Evolutionary conservation across 2,888 invertebrate species (phyloP), one percentile per base, ranked within the genome.

Genomic region (Drosophila stalkeri): DNA sequence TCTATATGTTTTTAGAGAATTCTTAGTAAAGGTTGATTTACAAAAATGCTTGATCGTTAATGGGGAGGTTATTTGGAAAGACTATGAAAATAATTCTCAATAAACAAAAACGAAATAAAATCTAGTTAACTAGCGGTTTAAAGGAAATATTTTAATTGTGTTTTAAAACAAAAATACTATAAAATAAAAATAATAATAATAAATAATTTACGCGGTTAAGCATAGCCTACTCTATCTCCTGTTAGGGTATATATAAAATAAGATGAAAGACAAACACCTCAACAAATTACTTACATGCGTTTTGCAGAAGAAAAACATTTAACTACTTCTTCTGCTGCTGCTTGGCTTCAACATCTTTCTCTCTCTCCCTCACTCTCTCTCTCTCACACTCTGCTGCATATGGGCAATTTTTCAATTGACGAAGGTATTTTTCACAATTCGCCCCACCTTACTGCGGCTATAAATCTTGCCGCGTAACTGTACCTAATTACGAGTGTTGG

Each of bases 381-480:
- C 52, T 2, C 7, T 8, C 8, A 8, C 20, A 4, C 9, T 5
- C 35, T 7, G 20, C 52, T 35, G 54, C 62, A 62, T 63, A 56
- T 51, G 27, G 57, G 75, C 47, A 60, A 77, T 80, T 79, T 63
- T 79, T 65, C 80, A 77, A 78, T 75, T 79, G 77, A 59, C 33
- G 57, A 46, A 64, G 63, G 51, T 57, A 59, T 54, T 61, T 64
- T 77, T 72, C 56, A 54, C 51, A 56, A 51, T 51, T 62, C 12
- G 2, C 33, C 16, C 27, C 41, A 41, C 11, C 27, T 35, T n/a
- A 11, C 8, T 18, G 43, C 18, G 41, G 33, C 62, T 51, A 75
- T 77, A 79, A 77, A 75, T 79, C 69, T 65, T 79, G 57, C n/a
- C 46, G 12, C 41, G 49, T 64, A 75, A 69, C 62, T 63, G 75